These are phyloP conservation scores for Thaumetopoea pityocampa DNA, from an alignment of 1,140 invertebrate species.

Conservation along the genomic window DNA sequence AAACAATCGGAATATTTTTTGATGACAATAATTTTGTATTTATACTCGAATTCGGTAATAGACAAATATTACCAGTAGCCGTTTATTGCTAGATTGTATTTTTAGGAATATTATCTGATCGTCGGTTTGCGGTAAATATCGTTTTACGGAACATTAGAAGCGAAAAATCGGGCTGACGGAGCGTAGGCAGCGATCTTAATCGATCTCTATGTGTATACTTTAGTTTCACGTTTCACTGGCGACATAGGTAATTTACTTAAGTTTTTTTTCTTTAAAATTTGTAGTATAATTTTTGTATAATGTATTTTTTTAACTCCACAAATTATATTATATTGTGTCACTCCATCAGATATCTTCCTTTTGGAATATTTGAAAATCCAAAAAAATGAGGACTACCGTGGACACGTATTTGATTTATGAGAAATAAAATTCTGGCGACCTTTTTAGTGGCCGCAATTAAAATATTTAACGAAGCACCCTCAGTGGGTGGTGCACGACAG, in stretches of 20 bases:
- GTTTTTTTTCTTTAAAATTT: constrained; percentile 1
- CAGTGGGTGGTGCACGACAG: constrained; percentile 72
- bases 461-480: constrained; percentile 63
- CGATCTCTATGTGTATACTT: constrained; percentile 40
- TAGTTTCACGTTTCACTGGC: constrained; percentile 49
- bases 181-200: constrained; percentile 63
- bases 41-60: neutral
- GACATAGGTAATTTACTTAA: constrained; percentile 28
- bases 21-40: constrained; percentile 9
- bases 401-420: constrained; percentile 64
- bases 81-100: too few species aligned
- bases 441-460: constrained; percentile 69
- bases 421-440: constrained; percentile 61
- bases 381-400: constrained; percentile 51
- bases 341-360: constrained; percentile 21
- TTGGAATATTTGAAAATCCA: constrained; percentile 24
- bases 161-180: constrained; percentile 53
- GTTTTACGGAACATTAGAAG: constrained; percentile 43
- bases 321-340: constrained; percentile 2
- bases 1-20: constrained; percentile 1
- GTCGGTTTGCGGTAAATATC: constrained; percentile 57
- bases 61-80: too few species aligned
- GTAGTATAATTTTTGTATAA: constrained; percentile 1
- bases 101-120: constrained; percentile 52
- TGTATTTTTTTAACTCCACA: neutral